Base-by-base conservation (phyloP, 2,888 invertebrate species). In the Flexamia atlantica region DNA sequence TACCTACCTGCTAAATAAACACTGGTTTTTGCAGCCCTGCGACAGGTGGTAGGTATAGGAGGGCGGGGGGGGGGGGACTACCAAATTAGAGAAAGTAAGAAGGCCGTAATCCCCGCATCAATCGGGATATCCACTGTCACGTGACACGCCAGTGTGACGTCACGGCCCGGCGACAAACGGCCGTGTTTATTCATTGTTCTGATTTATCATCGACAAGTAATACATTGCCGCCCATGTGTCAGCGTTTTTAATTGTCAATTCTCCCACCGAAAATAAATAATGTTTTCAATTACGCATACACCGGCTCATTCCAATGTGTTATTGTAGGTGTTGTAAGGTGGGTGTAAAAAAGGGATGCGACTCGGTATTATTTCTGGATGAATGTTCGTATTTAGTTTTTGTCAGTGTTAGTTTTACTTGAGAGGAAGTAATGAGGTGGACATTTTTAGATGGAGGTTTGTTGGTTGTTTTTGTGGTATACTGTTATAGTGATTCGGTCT, bases 221-320 rank as follows among this genome's bases (percentile, higher is more conserved):
- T 79, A 79, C 79, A 79, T 79, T 36, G 79, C 79, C 30, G 57
- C 20, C 79, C 79, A 57, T 79, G 79, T 79, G 79, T 79, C 79
- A 79, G 32, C 79, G 50, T 79, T 79, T 79, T 79, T 79, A 79
- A 79, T 79, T 79, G 79, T 79, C 79, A 79, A 79, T 79, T 32
- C 50, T 57, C 79, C 32, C 57, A 57, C 57, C 32, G 79, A 79
- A 79, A 79, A 79, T 79, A 79, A 79, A 79, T 79, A 79, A 79
- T 79, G 79, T 57, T 79, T 79, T 79, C 79, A 79, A 79, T 79
- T 57, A 79, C 50, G 50, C n/a, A n/a, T n/a, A n/a, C n/a, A n/a
- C n/a, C n/a, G n/a, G n/a, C n/a, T n/a, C n/a, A n/a, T n/a, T n/a
- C n/a, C n/a, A n/a, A n/a, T n/a, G n/a, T n/a, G n/a, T n/a, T n/a